These are phyloP conservation scores for Euzetes globulus DNA, from an alignment of 2,888 invertebrate species.

Conservation along the genomic window DNA sequence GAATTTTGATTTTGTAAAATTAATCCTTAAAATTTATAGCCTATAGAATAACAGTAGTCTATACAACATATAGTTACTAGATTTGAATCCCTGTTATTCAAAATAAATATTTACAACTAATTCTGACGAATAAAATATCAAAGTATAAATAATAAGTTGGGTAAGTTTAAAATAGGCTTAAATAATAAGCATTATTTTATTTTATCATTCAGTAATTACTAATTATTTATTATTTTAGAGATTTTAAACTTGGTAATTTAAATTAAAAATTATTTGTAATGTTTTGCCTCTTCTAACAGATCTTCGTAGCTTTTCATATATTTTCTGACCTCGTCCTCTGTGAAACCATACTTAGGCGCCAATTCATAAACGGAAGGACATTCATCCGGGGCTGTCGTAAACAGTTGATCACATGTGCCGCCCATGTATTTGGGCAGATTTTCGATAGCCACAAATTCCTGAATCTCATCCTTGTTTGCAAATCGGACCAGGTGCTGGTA, in stretches of 20 bases:
- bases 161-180: too few relatives aligned
- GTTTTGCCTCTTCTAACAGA: not conserved
- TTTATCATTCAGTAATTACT: too few relatives aligned
- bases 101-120: too few relatives aligned
- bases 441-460: not conserved
- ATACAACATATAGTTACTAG: too few relatives aligned
- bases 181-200: too few relatives aligned
- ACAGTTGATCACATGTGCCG: not conserved
- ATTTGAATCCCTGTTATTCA: too few relatives aligned
- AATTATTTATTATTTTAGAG: not conserved
- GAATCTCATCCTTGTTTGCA: not conserved
- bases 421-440: constrained; percentile 15
- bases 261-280: not conserved
- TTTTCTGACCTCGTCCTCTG: not conserved
- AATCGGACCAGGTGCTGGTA: not conserved
- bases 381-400: not conserved
- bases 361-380: constrained; percentile 20
- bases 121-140: too few relatives aligned
- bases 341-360: not conserved
- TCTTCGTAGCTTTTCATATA: constrained; percentile 17
- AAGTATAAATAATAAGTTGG: too few relatives aligned
- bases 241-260: not conserved
- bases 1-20: too few relatives aligned
- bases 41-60: too few relatives aligned
- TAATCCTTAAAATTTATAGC: too few relatives aligned